phyloP scores from a whole-genome alignment of 2,113 vertebrate genomes.

The Delphinus delphis region DNA sequence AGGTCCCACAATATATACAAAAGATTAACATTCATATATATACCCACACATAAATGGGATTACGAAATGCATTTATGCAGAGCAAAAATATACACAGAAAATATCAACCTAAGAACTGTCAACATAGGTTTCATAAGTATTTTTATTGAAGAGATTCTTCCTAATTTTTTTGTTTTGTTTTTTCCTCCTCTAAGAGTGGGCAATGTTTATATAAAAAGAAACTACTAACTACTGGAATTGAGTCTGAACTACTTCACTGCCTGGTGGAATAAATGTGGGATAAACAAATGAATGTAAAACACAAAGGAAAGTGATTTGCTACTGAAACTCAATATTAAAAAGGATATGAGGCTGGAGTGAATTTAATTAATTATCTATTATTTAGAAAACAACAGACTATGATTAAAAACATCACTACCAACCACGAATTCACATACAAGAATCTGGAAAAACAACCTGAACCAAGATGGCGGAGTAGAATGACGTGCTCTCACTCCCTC shows the following conservation, averaged over 20 bases:
- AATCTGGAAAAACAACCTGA: constrained; percentile 6
- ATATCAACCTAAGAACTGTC: background rate
- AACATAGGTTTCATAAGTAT: background rate
- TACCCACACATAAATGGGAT: background rate
- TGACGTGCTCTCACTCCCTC: too few relatives aligned
- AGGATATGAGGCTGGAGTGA: background rate
- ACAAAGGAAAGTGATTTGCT: background rate
- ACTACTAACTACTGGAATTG: background rate
- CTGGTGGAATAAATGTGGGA: background rate
- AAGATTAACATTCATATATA: background rate
- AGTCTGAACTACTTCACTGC: background rate
- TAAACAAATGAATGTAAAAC: background rate
- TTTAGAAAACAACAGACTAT: background rate
- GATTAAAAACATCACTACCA: constrained; percentile 29
- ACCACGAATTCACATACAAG: constrained; percentile 12
- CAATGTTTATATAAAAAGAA: constrained; percentile 52
- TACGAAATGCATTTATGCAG: background rate
- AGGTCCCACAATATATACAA: background rate
- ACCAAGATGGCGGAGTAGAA: too few relatives aligned
- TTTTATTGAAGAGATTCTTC: background rate
- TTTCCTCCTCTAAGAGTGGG: background rate
- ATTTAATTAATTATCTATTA: constrained; percentile 5
- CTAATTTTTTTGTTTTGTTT: background rate
- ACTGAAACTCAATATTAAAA: background rate
- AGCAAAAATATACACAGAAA: constrained; percentile 43